These are phyloP conservation scores for Cranoglanis bouderius DNA, from an alignment of 2,113 vertebrate species.

Conservation along the genomic window DNA sequence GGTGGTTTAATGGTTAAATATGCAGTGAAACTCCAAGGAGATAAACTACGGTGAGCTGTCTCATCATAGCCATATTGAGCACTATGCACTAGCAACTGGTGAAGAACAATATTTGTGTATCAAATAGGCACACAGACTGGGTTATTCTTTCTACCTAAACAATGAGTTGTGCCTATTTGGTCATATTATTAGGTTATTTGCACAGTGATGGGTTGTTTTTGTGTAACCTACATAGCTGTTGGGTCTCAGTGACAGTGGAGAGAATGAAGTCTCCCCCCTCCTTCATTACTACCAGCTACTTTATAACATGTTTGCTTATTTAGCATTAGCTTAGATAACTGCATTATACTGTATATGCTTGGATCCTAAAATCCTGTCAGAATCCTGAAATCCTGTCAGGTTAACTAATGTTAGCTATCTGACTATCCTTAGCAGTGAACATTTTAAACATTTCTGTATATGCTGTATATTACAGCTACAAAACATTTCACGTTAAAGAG, in stretches of 20 bases:
- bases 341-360: not conserved
- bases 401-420: too few species aligned
- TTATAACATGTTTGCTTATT: not conserved
- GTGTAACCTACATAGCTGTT: not conserved
- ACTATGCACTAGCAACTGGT: not conserved
- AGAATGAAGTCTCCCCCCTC: not conserved
- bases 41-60: not conserved
- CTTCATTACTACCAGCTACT: not conserved
- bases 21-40: not conserved
- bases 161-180: not conserved
- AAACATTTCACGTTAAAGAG: not conserved
- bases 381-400: too few species aligned
- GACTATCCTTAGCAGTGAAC: not conserved
- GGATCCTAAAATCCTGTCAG: not conserved
- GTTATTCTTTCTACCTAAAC: not conserved
- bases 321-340: not conserved
- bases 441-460: not conserved
- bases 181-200: not conserved
- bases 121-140: not conserved
- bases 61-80: too few species aligned
- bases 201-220: not conserved
- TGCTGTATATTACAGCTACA: not conserved
- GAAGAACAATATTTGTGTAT: not conserved
- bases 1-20: not conserved
- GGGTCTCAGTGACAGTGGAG: not conserved